A percentile compares a stretch with the other conserved stretches of the same genome.
Evolutionary conservation across 2,797 vertebrate species (phyloP).

Genomic region (Alectoris magna): DNA sequence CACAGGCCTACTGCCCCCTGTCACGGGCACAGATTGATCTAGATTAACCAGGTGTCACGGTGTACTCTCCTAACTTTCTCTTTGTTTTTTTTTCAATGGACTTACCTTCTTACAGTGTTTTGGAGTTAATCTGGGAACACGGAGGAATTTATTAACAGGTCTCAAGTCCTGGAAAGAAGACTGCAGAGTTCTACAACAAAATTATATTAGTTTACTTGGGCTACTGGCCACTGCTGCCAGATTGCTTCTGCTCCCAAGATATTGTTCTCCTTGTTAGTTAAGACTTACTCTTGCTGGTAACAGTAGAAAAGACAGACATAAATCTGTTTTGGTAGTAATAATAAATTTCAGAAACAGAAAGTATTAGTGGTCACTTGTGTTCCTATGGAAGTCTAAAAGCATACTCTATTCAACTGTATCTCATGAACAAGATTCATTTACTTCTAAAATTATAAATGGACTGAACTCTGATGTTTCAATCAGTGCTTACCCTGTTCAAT

Average conservation of each 20-base stretch:
- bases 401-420: background rate
- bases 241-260: background rate
- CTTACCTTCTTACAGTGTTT: background rate
- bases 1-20: too few relatives aligned
- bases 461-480: background rate
- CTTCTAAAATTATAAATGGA: background rate
- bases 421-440: background rate
- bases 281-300: background rate
- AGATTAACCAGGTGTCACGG: too few relatives aligned
- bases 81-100: background rate
- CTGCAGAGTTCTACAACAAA: background rate
- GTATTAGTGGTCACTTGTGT: accelerated
- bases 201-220: background rate
- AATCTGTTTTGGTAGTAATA: background rate
- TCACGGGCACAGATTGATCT: too few relatives aligned
- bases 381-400: background rate
- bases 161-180: background rate
- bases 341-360: background rate
- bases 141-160: background rate
- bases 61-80: background rate
- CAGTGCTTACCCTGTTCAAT: background rate
- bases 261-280: background rate
- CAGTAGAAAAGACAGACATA: background rate
- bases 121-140: too few relatives aligned
- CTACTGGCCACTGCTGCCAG: background rate